A percentile compares a stretch with the other conserved stretches of the same genome.
Conservation (phyloP, 2,888 invertebrate species). For the Mesochorus sp. region DNA sequence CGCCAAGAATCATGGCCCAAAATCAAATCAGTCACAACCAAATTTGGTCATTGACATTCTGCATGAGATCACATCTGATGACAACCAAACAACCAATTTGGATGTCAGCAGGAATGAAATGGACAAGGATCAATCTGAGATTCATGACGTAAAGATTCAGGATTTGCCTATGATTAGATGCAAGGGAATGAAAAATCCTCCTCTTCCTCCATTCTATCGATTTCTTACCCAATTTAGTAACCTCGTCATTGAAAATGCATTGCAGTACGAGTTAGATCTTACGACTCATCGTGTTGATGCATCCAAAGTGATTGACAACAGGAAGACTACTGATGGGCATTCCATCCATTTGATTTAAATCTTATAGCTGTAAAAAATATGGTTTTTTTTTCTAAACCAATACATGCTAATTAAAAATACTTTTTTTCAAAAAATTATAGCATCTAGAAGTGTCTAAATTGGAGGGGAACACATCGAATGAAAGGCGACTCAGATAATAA, state of each 20-base stretch:
- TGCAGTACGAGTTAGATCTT: constrained; percentile 28
- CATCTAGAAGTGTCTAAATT: not conserved
- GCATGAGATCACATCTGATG: constrained; percentile 11
- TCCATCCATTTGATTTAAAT: too few relatives aligned
- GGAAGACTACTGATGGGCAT: not conserved
- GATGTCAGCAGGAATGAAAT: not conserved
- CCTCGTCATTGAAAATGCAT: constrained; percentile 29
- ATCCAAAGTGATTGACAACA: not conserved
- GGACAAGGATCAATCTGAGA: not conserved
- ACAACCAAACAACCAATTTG: not conserved
- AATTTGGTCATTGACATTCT: constrained; percentile 31
- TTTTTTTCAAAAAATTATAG: not conserved
- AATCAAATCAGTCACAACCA: not conserved
- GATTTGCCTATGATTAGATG: constrained; percentile 2
- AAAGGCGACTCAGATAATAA: constrained; percentile 47
- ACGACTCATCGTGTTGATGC: not conserved
- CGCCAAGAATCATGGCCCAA: not conserved
- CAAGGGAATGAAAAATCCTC: constrained; percentile 26
- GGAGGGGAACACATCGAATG: not conserved
- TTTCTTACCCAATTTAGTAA: constrained; percentile 52
- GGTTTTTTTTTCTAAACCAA: too few relatives aligned
- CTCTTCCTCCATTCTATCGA: constrained; percentile 40
- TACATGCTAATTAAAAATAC: too few relatives aligned
- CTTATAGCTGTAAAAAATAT: too few relatives aligned
- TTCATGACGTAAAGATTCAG: not conserved